phyloP scores from a whole-genome alignment of 2,797 vertebrate genomes.

The Falco naumanni region DNA sequence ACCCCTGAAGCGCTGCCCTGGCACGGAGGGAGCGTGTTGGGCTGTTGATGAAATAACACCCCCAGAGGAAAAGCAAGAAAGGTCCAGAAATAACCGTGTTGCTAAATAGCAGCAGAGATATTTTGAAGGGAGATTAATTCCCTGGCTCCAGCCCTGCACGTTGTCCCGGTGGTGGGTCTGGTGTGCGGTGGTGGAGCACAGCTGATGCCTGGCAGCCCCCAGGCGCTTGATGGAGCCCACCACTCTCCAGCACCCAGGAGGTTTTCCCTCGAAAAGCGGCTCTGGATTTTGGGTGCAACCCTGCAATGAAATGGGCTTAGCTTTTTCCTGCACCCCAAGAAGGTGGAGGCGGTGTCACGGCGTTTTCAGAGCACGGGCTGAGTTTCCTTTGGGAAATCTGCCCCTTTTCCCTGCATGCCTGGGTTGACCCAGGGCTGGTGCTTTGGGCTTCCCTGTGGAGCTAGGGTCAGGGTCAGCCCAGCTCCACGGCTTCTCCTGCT shows the following conservation, averaged over 20 bases:
- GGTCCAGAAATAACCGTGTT: background rate
- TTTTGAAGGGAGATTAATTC: background rate
- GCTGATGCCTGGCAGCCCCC: background rate
- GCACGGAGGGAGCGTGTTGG: background rate
- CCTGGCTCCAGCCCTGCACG: background rate
- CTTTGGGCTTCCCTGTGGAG: background rate
- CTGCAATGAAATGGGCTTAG: background rate
- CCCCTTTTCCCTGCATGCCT: background rate
- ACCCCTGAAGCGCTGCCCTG: background rate
- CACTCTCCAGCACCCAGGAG: background rate
- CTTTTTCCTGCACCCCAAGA: background rate
- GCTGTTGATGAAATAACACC: background rate
- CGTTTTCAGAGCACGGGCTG: background rate
- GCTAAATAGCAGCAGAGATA: background rate
- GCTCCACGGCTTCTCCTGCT: background rate
- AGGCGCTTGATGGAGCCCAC: background rate
- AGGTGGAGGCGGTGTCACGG: background rate
- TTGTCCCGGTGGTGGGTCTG: background rate
- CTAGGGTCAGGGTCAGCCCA: background rate
- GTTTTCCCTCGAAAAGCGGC: background rate
- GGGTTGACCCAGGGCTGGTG: fast-evolving
- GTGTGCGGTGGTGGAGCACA: background rate
- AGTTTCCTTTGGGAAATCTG: background rate
- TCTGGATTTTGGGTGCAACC: background rate
- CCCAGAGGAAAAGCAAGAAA: background rate